Base-by-base conservation (phyloP, 2,113 vertebrate species). In the Chaetodon trifascialis region DNA sequence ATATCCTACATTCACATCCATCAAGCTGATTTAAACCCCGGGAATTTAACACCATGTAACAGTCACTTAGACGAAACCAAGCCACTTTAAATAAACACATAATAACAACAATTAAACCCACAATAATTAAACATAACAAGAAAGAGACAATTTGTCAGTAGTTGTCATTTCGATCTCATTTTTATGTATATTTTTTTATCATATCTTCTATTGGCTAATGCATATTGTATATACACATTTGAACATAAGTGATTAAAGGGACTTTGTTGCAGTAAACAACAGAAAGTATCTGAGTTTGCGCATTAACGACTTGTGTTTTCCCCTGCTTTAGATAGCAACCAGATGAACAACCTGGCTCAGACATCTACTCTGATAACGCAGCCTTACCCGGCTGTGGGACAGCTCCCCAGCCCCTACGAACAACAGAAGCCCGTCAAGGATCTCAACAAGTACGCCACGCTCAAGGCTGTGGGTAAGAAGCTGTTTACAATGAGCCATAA, bases 381-480 rank as follows among this genome's bases (percentile, higher is more conserved):
- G 59, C 97, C 96, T 0, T 98, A 97, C 73, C 96, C 97, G 16
- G 95, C 85, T 30, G 87, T 97, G 94, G 96, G 95, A 62, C 97
- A 95, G 87, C 95, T 98, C 89, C 94, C 94, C 90, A 97, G 97
- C 89, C 96, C 97, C 0, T 99, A 98, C 0, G 97, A 98, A 23
- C 97, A 97, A 85, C 97, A 96, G 88, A 95, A 93, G 0, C 94
- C 96, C 0, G 94, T 95, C 78, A 97, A 97, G 88, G 97, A 99
- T 10, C 95, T 98, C 55, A 99, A 97, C 95, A 97, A 97, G 85
- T 99, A 98, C 0, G 96, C 97, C 82, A 97, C 97, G 15, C 93
- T 99, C 0, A 99, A 98, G 93, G 97, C 97, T 49, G 97, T 98
- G 0, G 97, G 97, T 98, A 94, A 98, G n/a, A 94, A 98, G n/a